Evolutionary conservation across 2,113 vertebrate species (phyloP).

Genomic region (Lophotis ruficrista): DNA sequence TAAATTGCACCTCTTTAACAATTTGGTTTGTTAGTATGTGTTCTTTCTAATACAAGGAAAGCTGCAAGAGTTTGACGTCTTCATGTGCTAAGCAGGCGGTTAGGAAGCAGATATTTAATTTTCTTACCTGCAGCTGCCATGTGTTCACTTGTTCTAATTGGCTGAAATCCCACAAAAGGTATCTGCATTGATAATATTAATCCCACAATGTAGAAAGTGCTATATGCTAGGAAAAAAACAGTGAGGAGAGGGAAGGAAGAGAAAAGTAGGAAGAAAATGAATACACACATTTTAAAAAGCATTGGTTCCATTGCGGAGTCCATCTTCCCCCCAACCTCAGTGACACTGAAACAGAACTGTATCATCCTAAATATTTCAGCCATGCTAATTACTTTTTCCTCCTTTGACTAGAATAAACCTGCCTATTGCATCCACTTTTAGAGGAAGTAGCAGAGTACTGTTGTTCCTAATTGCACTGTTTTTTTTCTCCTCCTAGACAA

Average conservation of each 20-base stretch:
- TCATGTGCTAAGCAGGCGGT: neutral
- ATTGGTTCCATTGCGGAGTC: neutral
- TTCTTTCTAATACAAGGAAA: neutral
- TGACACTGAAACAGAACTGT: neutral
- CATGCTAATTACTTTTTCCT: neutral
- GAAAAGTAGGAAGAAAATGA: neutral
- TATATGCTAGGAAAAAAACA: constrained; percentile 83
- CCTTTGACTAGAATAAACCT: neutral
- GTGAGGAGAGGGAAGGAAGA: constrained; percentile 4
- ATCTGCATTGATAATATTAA: constrained; percentile 97
- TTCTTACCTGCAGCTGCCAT: constrained; percentile 95
- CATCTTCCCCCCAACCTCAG: neutral
- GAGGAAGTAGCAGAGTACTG: neutral
- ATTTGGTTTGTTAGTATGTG: neutral
- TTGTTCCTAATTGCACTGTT: neutral
- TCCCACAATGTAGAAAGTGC: constrained; percentile 98
- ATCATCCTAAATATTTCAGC: neutral
- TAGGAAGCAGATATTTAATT: neutral
- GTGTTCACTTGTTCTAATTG: constrained; percentile 97
- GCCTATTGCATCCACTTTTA: neutral
- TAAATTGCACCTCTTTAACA: neutral
- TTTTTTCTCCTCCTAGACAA: neutral
- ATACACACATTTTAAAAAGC: neutral
- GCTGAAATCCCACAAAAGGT: constrained; percentile 96
- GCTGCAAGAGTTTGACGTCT: neutral